Base-by-base conservation (phyloP, 53 echinoderm and acorn worm species). In the Zoroaster sp. region DNA sequence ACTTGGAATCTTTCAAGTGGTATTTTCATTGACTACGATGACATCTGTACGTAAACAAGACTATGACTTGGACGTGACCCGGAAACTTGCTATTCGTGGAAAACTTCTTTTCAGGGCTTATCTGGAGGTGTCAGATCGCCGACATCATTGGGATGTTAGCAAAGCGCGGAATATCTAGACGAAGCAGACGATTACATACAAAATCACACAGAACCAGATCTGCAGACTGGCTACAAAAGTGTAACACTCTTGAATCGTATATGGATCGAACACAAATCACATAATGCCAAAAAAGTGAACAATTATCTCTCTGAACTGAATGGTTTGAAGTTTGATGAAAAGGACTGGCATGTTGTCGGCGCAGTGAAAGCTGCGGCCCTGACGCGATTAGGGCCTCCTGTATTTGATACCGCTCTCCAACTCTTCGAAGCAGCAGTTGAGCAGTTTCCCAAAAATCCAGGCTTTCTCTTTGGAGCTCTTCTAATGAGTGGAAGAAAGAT, bases 221-320 rank as follows among this genome's bases (percentile, higher is more conserved):
- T 66, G 18, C 78, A 54, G 15, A 42, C 37, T 66, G 81, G 81
- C 31, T 80, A 80, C 42, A 66, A n/a, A 42, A 31, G 30, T 67
- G 81, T 80, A n/a, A 40, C 81, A 20, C 17, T 66, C 30, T 40
- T 80, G 43, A 80, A 80, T 80, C 81, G 81, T 32, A 31, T 80
- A 25, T 66, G 66, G 41, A 80, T 80, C 14, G 66, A 80, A 30
- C 1, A 80, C 43, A 80, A 67, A 40, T 41, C 40, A 15, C 41
- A 21, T 7, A 66, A 80, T 39, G 1, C 8, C 66, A 6, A 35
- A 1, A 1, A 66, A 28, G 81, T 80, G 5, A 41, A 40, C 3
- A 4, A 14, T 15, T 43, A 65, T 38, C 81, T 65, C 25, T 21
- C 2, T 4, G 30, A 39, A 67, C 42, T 66, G 7, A 14, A 67